These are phyloP conservation scores for Lepidocolaptes lacrymiger DNA, from an alignment of 2,797 vertebrate genomes.

Conservation along the genomic window DNA sequence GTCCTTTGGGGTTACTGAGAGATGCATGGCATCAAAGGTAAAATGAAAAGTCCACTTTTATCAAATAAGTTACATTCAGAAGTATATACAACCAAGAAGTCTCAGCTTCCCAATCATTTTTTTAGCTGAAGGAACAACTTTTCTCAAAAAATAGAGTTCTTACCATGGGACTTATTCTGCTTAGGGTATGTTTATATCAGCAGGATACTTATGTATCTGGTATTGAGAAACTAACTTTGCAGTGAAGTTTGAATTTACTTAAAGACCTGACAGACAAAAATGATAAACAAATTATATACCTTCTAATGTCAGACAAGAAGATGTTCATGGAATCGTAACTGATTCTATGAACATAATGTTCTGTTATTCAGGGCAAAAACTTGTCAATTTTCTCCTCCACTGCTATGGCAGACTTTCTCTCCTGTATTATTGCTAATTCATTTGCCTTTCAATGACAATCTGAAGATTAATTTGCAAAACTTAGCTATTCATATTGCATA, in stretches of 20 bases:
- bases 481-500: neutral
- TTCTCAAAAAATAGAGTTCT: neutral
- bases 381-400: neutral
- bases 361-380: neutral
- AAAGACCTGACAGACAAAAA: neutral
- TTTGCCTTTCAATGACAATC: neutral
- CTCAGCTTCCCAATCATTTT: neutral
- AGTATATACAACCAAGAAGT: neutral
- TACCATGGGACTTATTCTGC: neutral
- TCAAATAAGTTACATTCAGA: neutral
- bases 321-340: neutral
- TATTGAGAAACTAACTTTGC: neutral
- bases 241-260: neutral
- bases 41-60: neutral
- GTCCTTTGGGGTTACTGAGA: neutral
- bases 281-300: rapidly evolving
- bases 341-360: neutral
- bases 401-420: neutral
- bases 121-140: neutral
- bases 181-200: neutral
- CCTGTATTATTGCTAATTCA: neutral
- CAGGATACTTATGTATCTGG: neutral
- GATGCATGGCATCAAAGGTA: neutral
- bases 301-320: neutral
- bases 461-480: neutral